A percentile compares a stretch with the other conserved stretches of the same genome.
Evolutionary conservation across 92 coral and sea anemone species (phyloP).

Genomic region (Metridium senile): DNA sequence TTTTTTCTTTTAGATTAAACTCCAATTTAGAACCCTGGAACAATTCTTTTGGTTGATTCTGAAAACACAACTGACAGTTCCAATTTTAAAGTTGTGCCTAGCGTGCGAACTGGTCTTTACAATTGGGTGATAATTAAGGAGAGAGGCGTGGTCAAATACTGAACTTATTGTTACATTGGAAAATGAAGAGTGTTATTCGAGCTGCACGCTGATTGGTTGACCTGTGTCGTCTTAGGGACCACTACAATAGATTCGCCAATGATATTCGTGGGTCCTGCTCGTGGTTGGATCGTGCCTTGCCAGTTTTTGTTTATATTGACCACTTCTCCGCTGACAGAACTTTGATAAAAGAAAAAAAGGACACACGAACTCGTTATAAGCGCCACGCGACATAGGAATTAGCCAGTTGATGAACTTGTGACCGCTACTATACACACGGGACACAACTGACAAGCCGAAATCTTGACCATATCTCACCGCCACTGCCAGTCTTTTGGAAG

Average conservation of each 20-base stretch:
- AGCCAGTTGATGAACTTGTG: conserved; percentile 78
- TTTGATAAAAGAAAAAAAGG: conserved; percentile 90
- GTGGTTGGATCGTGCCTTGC: conserved; percentile 88
- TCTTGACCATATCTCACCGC: background rate
- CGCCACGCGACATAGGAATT: conserved; percentile 99
- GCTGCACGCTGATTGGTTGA: conserved; percentile 56
- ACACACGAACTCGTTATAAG: conserved; percentile 96
- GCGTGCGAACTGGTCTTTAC: conserved; percentile 76
- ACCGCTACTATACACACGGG: conserved; percentile 25
- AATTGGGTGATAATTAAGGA: conserved; percentile 88
- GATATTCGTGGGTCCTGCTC: conserved; percentile 43
- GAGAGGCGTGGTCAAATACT: conserved; percentile 71
- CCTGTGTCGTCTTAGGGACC: conserved; percentile 55
- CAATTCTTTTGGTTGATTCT: background rate
- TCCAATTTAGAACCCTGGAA: background rate
- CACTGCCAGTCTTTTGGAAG: conserved; percentile 41
- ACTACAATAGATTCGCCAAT: conserved; percentile 63
- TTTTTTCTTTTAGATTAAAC: background rate
- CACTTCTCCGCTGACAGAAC: conserved; percentile 99
- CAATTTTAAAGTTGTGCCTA: conserved; percentile 11
- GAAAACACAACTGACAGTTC: conserved; percentile 20
- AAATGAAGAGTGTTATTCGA: conserved; percentile 68
- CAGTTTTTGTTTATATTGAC: conserved; percentile 98
- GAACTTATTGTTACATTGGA: conserved; percentile 70
- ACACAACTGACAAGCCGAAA: background rate